Base-by-base conservation (phyloP, 35 echinoderm and acorn worm genomes). In the Patiria miniata region DNA sequence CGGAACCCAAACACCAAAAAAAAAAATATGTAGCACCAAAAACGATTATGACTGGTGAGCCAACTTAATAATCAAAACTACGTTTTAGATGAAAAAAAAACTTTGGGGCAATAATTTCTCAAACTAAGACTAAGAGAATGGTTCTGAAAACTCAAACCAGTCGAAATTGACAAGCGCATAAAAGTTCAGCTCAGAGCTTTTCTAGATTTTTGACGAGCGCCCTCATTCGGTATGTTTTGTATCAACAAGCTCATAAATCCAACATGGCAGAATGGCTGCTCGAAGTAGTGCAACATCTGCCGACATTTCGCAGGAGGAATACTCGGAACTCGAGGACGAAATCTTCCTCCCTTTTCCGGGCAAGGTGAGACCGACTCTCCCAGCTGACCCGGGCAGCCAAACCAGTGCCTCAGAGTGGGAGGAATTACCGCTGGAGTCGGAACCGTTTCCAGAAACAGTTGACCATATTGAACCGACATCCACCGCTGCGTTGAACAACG, bases 261-360 rank as follows among this genome's bases (percentile, higher is more conserved):
- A 82, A 82, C 80, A 82, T 82, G 80, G 80, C 80, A 82, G 51
- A 52, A 82, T 82, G 80, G 89, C 81, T 78, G 65, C 77, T 36
- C 32, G 81, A 91, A 12, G 32, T 78, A 77, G 40, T 51, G 56
- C 51, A 83, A 69, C 68, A 85, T 91, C 77, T 77, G 89, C 81
- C 18, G 80, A 84, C 40, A 53, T 85, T 42, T 85, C 82, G 51
- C 82, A 84, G 57, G 89, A 91, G 21, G 89, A 91, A 91, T 85
- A 85, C 55, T 85, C 82, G 36, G 89, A 91, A 69, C 36, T 84
- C 26, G 89, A 91, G 40, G 89, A 91, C 18, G 76, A 77, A 29
- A 39, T 78, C 22, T 85, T 76, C 26, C 51, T 57, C 36, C 61
- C 65, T 29, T 91, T 21, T 40, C 44, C 28, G 39, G 33, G 40